phyloP scores from a whole-genome alignment of 2,113 vertebrate species.

The Rousettus leschenaultii region DNA sequence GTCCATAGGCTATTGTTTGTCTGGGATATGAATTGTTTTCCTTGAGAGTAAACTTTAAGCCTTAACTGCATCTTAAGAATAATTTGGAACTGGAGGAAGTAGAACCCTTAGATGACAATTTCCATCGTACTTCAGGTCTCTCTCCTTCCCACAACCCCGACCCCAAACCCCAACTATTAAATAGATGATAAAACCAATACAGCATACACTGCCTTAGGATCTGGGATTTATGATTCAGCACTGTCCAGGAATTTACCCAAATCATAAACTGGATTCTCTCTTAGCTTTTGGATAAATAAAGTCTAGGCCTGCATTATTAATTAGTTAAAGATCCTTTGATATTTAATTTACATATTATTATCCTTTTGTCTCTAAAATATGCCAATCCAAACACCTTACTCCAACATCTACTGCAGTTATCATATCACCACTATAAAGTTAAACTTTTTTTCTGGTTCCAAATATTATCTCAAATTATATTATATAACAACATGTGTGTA shows the following conservation, averaged over 20 bases:
- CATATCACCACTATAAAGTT: neutral
- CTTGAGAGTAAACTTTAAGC: neutral
- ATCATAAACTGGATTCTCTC: slow-evolving; percentile 26
- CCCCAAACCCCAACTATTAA: neutral
- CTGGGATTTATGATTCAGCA: slow-evolving; percentile 51
- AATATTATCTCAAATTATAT: slow-evolving; percentile 9
- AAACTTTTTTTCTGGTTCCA: neutral
- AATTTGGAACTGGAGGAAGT: neutral
- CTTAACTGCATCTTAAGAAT: neutral
- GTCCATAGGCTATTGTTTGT: neutral
- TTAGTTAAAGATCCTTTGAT: slow-evolving; percentile 46
- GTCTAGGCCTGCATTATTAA: slow-evolving; percentile 51
- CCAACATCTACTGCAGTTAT: neutral
- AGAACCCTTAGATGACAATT: neutral
- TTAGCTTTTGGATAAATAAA: slow-evolving; percentile 51
- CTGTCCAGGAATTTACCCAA: slow-evolving; percentile 54
- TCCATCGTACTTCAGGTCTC: neutral
- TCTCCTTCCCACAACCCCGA: neutral
- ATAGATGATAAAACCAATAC: slow-evolving; percentile 15
- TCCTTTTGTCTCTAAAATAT: neutral
- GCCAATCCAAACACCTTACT: neutral
- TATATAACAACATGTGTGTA: neutral
- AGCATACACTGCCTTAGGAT: neutral
- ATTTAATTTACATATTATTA: slow-evolving; percentile 31
- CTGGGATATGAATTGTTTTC: neutral